Evolutionary conservation across 1,140 invertebrate species (phyloP).

Genomic region (Zeugodacus cucurbitae): DNA sequence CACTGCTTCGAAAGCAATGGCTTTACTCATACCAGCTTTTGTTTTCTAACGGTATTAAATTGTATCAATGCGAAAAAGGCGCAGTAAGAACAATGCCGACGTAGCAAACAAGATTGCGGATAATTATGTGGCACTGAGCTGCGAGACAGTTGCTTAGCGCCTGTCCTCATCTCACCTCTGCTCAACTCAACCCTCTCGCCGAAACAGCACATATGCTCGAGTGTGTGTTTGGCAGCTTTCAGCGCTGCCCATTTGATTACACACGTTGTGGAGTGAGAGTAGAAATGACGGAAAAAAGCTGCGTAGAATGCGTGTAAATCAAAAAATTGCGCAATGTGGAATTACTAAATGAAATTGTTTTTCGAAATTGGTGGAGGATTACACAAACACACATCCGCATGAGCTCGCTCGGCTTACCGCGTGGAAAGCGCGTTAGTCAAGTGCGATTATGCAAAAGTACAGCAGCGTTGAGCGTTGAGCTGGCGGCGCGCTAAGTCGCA

Average conservation of each 20-base stretch:
- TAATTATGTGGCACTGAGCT: conserved; percentile 35
- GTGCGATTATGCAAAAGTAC: conserved; percentile 34
- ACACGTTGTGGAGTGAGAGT: not conserved
- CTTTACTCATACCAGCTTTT: not conserved
- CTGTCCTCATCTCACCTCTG: not conserved
- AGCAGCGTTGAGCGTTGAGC: not conserved
- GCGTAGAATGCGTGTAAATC: not conserved
- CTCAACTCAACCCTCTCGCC: not conserved
- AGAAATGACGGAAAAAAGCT: not conserved
- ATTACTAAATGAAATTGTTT: conserved; percentile 6
- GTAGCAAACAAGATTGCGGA: conserved; percentile 28
- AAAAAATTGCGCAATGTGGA: not conserved
- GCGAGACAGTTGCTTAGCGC: not conserved
- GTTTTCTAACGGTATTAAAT: not conserved
- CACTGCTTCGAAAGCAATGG: not conserved
- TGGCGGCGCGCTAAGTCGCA: not conserved
- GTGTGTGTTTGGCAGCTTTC: not conserved
- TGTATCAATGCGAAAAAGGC: not conserved
- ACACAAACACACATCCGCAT: not conserved
- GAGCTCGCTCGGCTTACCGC: not conserved
- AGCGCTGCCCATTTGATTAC: conserved; percentile 27
- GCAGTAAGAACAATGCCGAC: not conserved
- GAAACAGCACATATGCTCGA: not conserved
- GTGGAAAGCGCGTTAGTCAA: not conserved
- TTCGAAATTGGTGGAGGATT: not conserved